phyloP scores from a whole-genome alignment of 2,888 invertebrate genomes.

The Cremastobaeus sp. region DNA sequence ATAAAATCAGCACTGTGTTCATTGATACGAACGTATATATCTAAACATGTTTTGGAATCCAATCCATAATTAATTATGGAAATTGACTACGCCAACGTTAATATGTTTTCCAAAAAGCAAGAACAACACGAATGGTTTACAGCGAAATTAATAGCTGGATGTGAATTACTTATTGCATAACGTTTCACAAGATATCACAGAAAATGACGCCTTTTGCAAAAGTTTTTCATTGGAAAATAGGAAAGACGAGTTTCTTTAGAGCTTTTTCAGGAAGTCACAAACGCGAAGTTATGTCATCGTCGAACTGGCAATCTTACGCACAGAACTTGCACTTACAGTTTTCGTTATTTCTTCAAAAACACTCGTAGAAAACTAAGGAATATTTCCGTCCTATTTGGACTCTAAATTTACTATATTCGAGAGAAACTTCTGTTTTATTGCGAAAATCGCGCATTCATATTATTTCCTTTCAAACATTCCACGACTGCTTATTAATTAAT shows the following conservation, averaged over 20 bases:
- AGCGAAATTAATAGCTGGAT: constrained; percentile 22
- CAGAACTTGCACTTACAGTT: constrained; percentile 45
- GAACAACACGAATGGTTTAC: too few relatives aligned
- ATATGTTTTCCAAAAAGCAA: too few relatives aligned
- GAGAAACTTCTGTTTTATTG: constrained; percentile 11
- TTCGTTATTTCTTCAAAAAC: constrained; percentile 56
- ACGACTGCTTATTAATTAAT: too few relatives aligned
- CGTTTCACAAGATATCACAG: constrained; percentile 46
- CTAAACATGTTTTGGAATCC: too few relatives aligned
- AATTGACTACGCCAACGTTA: too few relatives aligned
- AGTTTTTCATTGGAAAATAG: constrained; percentile 37
- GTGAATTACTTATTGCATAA: constrained; percentile 28
- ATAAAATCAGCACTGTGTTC: too few relatives aligned
- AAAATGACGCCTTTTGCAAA: constrained; percentile 43
- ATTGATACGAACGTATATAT: too few relatives aligned
- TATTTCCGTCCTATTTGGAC: constrained; percentile 46
- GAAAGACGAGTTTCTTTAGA: constrained; percentile 45
- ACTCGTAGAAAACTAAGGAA: constrained; percentile 50
- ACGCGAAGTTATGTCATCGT: constrained; percentile 45
- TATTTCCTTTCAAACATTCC: background rate
- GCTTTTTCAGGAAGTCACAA: constrained; percentile 57
- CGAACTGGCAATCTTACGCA: constrained; percentile 48
- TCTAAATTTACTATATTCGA: constrained; percentile 19
- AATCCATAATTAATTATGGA: too few relatives aligned
- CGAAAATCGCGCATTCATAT: constrained; percentile 3